A percentile compares a stretch with the other conserved stretches of the same genome.
These are phyloP conservation scores for Sinhomidia bicolor DNA, from an alignment of 2,888 invertebrate genomes.

Conservation along the genomic window DNA sequence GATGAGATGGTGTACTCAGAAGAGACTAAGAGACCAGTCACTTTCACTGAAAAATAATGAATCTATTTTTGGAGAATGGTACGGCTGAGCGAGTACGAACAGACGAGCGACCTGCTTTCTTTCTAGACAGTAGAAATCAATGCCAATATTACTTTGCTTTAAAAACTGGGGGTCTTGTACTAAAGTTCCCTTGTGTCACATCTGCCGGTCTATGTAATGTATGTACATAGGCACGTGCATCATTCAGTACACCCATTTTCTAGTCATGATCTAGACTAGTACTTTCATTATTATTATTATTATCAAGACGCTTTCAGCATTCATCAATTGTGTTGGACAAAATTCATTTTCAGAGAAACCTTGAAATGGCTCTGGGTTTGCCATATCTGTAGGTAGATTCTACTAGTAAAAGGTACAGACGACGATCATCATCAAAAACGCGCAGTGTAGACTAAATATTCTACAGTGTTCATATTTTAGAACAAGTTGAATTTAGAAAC, in stretches of 20 bases:
- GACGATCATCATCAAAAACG: no score
- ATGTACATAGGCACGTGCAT: no score
- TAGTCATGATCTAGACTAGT: no score
- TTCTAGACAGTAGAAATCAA: background rate
- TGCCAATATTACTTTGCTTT: background rate
- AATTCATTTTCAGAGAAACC: background rate
- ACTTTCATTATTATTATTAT: no score
- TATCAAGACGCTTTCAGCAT: background rate
- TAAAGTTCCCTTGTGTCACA: background rate
- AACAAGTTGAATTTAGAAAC: no score
- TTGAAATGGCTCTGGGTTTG: background rate
- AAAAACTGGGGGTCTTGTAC: background rate
- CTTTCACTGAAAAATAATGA: slow-evolving; percentile 10
- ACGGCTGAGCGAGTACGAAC: background rate
- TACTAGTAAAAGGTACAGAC: background rate
- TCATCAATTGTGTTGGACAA: background rate
- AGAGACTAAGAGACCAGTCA: slow-evolving; percentile 5
- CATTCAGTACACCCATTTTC: no score
- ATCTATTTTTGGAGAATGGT: slow-evolving; percentile 4
- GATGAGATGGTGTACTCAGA: background rate
- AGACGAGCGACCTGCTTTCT: background rate
- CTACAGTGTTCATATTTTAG: no score
- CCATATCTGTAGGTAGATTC: no score
- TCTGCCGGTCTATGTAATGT: background rate
- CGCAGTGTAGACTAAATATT: no score